Conservation (phyloP, 92 coral and sea anemone species). For the Pocillopora grandis region DNA sequence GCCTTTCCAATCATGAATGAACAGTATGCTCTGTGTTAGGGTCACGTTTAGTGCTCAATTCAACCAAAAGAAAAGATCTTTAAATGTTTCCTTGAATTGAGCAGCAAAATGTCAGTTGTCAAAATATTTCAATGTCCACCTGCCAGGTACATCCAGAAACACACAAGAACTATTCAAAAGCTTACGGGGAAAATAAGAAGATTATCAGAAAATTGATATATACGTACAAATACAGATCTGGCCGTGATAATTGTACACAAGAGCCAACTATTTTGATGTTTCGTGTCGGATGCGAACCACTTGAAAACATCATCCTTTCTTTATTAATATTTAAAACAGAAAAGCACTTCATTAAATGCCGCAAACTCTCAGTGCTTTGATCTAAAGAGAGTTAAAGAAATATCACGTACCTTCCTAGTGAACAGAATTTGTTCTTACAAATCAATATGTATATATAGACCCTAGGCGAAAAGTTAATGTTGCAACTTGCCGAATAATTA, state of each 20-base stretch:
- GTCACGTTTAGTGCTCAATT: conserved; percentile 10
- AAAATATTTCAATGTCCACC: conserved; percentile 32
- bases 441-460: not conserved
- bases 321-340: conserved; percentile 19
- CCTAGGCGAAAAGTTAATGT: not conserved
- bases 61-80: conserved; percentile 10
- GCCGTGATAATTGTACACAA: conserved; percentile 25
- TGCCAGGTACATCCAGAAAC: conserved; percentile 9
- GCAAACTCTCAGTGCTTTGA: not conserved
- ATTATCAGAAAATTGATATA: conserved; percentile 44
- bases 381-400: not conserved
- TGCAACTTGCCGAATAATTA: conserved; percentile 16
- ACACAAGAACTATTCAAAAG: conserved; percentile 25
- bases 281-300: conserved; percentile 11
- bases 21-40: not conserved
- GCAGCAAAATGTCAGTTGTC: conserved; percentile 41
- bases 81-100: conserved; percentile 17
- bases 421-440: not conserved
- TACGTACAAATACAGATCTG: conserved; percentile 1
- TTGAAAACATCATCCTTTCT: conserved; percentile 25
- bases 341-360: conserved; percentile 35
- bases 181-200: conserved; percentile 7
- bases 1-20: not conserved
- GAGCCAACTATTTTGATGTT: not conserved
- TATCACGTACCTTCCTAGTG: not conserved